Percentiles rank a stretch among this genome's conserved stretches.
phyloP scores from a whole-genome alignment of 2,888 invertebrate genomes.

The Boloria selene region DNA sequence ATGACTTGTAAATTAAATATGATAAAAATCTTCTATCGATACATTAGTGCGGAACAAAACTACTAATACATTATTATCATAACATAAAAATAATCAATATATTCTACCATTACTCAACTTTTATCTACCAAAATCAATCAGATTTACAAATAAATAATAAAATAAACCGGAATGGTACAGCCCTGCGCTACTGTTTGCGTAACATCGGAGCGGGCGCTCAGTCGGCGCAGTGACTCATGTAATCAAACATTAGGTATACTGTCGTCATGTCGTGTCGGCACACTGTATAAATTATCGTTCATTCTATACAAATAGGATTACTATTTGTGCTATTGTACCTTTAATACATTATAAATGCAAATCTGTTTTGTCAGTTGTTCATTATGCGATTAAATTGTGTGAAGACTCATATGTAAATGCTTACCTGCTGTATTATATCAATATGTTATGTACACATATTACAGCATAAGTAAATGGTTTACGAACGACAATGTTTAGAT shows the following conservation, averaged over 20 bases:
- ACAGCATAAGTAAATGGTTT: no score
- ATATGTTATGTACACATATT: no score
- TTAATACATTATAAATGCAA: not conserved
- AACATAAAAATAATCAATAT: no score
- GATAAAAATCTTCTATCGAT: no score
- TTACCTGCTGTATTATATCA: no score
- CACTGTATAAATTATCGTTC: constrained; percentile 11
- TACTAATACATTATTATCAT: no score
- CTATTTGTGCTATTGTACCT: not conserved
- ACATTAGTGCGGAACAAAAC: no score
- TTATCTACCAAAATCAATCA: not conserved
- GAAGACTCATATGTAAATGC: no score
- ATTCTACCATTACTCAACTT: no score
- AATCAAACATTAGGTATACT: constrained; percentile 33
- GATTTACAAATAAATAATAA: not conserved
- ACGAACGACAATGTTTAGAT: no score
- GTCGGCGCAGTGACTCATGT: constrained; percentile 41
- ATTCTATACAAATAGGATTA: constrained; percentile 8
- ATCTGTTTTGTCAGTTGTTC: not conserved
- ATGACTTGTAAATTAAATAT: no score
- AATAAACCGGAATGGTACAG: constrained; percentile 8
- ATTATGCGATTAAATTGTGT: no score
- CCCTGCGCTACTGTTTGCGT: constrained; percentile 43
- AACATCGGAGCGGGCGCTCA: constrained; percentile 33
- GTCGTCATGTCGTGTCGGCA: constrained; percentile 13